Conservation (phyloP, 2,888 invertebrate genomes). For the Acrobasis suavella region DNA sequence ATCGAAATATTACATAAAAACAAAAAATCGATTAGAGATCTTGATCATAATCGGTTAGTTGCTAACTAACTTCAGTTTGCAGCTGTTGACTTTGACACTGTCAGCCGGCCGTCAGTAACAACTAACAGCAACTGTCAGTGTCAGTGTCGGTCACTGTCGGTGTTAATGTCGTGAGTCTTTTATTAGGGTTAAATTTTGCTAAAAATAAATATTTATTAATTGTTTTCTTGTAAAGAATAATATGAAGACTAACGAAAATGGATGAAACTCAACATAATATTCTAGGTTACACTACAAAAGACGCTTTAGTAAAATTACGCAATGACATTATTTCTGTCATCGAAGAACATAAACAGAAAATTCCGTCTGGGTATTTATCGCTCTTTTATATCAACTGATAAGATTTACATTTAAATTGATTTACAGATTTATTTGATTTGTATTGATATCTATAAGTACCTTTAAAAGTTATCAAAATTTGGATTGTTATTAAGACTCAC, state of each 20-base stretch:
- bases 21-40: no score
- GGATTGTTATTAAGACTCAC: neutral
- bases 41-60: no score
- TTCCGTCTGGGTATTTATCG: constrained; percentile 60
- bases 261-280: constrained; percentile 56
- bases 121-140: no score
- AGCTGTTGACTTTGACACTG: no score
- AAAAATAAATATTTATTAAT: no score
- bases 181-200: no score
- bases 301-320: constrained; percentile 86
- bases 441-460: neutral
- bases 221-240: neutral
- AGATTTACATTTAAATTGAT: constrained; percentile 3
- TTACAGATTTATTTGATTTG: neutral
- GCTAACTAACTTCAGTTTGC: no score
- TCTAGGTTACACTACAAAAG: constrained; percentile 85
- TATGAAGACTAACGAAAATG: constrained; percentile 44
- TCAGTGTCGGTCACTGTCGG: no score
- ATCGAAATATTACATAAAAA: no score
- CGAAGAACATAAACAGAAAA: constrained; percentile 83
- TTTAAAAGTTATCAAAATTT: neutral
- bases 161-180: no score
- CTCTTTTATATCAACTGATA: constrained; percentile 14
- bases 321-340: constrained; percentile 86
- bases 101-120: no score